These are phyloP conservation scores for Orientallactaga bullata DNA, from an alignment of 2,113 vertebrate genomes.

Conservation along the genomic window DNA sequence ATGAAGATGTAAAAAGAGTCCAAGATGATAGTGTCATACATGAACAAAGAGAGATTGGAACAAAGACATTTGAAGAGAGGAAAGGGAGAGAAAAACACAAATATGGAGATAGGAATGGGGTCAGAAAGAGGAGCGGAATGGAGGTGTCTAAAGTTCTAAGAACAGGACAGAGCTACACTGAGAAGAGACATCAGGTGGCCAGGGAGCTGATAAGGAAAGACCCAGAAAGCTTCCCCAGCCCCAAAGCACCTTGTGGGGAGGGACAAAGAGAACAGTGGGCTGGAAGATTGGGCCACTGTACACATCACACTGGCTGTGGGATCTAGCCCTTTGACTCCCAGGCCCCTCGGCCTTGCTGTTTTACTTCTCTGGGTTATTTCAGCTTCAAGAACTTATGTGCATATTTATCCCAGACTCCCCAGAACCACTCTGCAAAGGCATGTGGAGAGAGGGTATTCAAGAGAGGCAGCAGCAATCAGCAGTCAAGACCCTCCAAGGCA, in stretches of 20 bases:
- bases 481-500: not conserved
- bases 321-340: not conserved
- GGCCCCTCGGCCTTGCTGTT: not conserved
- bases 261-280: not conserved
- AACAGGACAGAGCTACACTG: not conserved
- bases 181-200: not conserved
- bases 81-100: not conserved
- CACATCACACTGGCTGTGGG: not conserved
- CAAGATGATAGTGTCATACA: too few relatives aligned
- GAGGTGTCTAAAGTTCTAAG: not conserved
- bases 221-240: not conserved
- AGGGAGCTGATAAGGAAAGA: not conserved
- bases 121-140: not conserved
- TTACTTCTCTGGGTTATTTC: slow-evolving; percentile 34
- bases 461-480: not conserved
- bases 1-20: not conserved
- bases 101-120: not conserved
- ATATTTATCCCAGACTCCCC: slow-evolving; percentile 10
- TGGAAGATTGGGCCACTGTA: not conserved
- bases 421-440: slow-evolving; percentile 2
- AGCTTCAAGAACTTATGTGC: not conserved
- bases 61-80: not conserved
- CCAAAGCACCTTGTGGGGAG: not conserved
- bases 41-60: not conserved
- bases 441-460: not conserved